These are phyloP conservation scores for Hiodon alosoides DNA, from an alignment of 2,113 vertebrate genomes.

Conservation along the genomic window DNA sequence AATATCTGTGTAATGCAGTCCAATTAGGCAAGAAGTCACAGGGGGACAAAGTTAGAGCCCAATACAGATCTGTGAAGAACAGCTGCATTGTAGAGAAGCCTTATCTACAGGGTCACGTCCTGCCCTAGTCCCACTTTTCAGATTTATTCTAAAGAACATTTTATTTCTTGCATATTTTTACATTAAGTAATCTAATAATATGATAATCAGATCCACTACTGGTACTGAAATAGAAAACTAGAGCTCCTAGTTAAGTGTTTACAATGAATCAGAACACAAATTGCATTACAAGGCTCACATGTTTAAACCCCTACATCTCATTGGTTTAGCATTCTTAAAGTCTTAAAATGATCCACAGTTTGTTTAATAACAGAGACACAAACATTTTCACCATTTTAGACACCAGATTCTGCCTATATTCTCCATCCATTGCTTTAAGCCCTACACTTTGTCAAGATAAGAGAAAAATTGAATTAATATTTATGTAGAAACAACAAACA, in stretches of 20 bases:
- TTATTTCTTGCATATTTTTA: background rate
- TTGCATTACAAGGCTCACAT: background rate
- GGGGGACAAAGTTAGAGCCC: background rate
- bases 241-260: background rate
- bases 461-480: background rate
- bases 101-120: background rate
- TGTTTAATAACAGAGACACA: background rate
- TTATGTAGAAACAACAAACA: background rate
- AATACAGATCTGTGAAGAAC: background rate
- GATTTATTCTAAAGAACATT: background rate
- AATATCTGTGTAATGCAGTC: background rate
- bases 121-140: background rate
- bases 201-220: background rate
- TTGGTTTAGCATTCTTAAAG: background rate
- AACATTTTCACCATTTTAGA: background rate
- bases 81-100: background rate
- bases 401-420: background rate
- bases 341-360: background rate
- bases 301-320: background rate
- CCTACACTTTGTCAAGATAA: background rate
- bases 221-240: slow-evolving; percentile 1
- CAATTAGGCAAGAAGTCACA: background rate
- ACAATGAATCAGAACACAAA: slow-evolving; percentile 2
- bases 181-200: background rate
- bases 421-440: background rate